A percentile compares a stretch with the other conserved stretches of the same genome.
phyloP scores from a whole-genome alignment of 1,140 invertebrate species.

The Frieseomelitta varia region DNA sequence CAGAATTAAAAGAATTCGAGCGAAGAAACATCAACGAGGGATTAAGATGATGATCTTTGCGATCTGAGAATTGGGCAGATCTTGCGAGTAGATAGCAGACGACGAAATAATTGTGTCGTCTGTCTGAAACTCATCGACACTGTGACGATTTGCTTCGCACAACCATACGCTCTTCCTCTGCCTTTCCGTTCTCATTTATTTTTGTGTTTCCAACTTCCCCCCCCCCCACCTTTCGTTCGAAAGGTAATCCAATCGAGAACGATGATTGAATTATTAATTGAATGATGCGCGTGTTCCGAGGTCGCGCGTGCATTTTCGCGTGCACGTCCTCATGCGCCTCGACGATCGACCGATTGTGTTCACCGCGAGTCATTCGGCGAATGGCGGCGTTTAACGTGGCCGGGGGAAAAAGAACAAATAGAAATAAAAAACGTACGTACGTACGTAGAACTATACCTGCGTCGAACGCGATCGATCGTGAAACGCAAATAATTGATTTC shows the following conservation, averaged over 20 bases:
- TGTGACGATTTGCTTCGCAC: no score
- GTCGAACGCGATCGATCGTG: constrained; percentile 17
- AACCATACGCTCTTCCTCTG: constrained; percentile 12
- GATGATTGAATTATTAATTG: constrained; percentile 82
- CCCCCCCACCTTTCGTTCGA: constrained; percentile 48
- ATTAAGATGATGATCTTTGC: no score
- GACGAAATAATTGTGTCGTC: no score
- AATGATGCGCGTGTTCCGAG: constrained; percentile 76
- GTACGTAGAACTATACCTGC: not conserved
- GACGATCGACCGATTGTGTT: constrained; percentile 44
- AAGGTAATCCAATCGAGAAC: constrained; percentile 79
- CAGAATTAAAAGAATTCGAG: no score
- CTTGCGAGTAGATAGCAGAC: no score
- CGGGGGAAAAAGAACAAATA: not conserved
- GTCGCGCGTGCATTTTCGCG: constrained; percentile 69
- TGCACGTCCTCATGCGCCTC: constrained; percentile 1
- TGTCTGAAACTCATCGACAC: no score
- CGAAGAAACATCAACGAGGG: no score
- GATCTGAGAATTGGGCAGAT: no score
- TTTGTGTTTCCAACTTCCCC: not conserved
- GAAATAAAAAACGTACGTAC: not conserved
- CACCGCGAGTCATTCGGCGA: constrained; percentile 50
- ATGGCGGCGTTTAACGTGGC: constrained; percentile 52
- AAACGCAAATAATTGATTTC: not conserved
- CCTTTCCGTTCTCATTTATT: constrained; percentile 49